Conservation (phyloP, 2,888 invertebrate genomes). For the Dryobotodes eremita region DNA sequence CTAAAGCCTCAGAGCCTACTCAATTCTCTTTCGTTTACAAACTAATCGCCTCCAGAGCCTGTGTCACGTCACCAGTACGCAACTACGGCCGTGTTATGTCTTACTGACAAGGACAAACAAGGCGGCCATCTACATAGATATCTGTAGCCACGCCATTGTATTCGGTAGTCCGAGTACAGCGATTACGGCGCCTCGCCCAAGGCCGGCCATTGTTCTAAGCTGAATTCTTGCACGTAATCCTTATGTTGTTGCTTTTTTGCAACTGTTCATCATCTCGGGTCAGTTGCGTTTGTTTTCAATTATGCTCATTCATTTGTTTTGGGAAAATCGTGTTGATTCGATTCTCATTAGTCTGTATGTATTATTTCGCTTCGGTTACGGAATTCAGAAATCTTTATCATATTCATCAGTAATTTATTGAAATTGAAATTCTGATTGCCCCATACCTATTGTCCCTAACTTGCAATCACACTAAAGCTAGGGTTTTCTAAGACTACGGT, state of each 20-base stretch:
- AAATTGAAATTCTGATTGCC: too few relatives aligned
- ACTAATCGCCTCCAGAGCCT: constrained; percentile 54
- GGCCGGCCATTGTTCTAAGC: constrained; percentile 87
- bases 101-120: constrained; percentile 71
- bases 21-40: constrained; percentile 62
- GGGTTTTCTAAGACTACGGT: too few relatives aligned
- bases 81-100: constrained; percentile 66
- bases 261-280: constrained; percentile 63
- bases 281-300: constrained; percentile 59
- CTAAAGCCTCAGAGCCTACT: constrained; percentile 35
- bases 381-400: not conserved
- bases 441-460: too few relatives aligned
- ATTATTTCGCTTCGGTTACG: not conserved
- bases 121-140: constrained; percentile 63
- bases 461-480: too few relatives aligned
- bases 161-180: constrained; percentile 73
- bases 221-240: constrained; percentile 87
- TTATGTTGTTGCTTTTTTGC: constrained; percentile 74
- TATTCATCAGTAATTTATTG: not conserved
- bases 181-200: constrained; percentile 87
- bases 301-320: constrained; percentile 58
- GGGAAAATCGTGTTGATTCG: constrained; percentile 1
- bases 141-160: constrained; percentile 63
- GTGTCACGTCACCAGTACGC: constrained; percentile 55
- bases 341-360: not conserved